Percentiles rank a stretch among this genome's conserved stretches.
These are phyloP conservation scores for Amphimedon queenslandica DNA, from an alignment of 37 sponge, comb jelly and placozoan genomes.

Conservation along the genomic window DNA sequence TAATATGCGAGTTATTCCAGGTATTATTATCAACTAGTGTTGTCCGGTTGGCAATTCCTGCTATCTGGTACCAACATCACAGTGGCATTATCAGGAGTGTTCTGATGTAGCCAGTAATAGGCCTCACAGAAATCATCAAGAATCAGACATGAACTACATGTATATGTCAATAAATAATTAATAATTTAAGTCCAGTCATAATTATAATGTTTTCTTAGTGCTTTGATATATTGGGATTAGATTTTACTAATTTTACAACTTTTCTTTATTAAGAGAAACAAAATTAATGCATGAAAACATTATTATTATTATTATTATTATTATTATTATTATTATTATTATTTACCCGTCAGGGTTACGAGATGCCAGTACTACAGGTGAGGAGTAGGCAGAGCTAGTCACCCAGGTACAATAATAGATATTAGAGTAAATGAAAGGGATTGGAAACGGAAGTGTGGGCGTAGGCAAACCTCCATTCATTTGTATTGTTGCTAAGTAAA, in stretches of 20 bases:
- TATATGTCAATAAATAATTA: no score
- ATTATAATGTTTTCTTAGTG: no score
- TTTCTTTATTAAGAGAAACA: no score
- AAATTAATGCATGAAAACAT: no score
- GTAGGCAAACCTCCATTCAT: no score
- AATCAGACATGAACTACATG: slow-evolving; percentile 80
- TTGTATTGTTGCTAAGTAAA: no score
- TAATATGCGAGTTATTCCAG: slow-evolving; percentile 99
- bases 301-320: neutral
- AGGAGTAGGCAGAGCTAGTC: slow-evolving; percentile 93
- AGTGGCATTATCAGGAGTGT: slow-evolving; percentile 86
- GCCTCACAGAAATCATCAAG: slow-evolving; percentile 99
- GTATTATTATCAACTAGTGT: slow-evolving; percentile 99
- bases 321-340: no score
- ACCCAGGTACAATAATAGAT: slow-evolving; percentile 99
- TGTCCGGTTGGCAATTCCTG: slow-evolving; percentile 94
- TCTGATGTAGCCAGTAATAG: slow-evolving; percentile 98
- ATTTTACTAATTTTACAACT: no score
- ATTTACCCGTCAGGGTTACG: slow-evolving; percentile 86
- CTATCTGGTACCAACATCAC: slow-evolving; percentile 99
- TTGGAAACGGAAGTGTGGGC: no score
- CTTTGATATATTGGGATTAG: no score
- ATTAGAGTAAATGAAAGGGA: no score
- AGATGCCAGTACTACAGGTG: slow-evolving; percentile 92
- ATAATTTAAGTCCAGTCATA: no score